Conservation (phyloP, 2,113 vertebrate species). For the Dascyllus trimaculatus region DNA sequence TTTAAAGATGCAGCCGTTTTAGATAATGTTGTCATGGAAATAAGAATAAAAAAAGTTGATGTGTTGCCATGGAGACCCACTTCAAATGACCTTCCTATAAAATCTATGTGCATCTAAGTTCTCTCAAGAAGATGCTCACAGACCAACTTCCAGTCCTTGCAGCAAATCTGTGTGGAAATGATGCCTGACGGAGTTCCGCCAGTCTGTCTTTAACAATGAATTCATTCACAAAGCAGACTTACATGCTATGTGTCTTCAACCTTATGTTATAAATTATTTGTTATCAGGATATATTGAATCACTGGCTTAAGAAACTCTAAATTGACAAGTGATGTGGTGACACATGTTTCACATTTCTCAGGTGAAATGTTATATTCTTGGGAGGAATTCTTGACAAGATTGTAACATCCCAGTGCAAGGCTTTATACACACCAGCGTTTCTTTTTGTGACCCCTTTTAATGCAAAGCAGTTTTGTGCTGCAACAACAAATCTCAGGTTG, state of each 20-base stretch:
- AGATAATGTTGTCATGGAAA: constrained; percentile 3
- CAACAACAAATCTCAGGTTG: too few relatives aligned
- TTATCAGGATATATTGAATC: background rate
- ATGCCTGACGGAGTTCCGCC: background rate
- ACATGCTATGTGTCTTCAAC: background rate
- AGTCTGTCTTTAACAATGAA: background rate
- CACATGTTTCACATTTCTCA: background rate
- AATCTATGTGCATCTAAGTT: background rate
- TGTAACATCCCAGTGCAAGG: too few relatives aligned
- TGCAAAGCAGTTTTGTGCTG: too few relatives aligned
- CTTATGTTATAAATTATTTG: background rate
- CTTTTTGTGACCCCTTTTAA: too few relatives aligned
- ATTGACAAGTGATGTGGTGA: background rate
- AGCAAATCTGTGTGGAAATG: background rate
- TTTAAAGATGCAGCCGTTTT: background rate
- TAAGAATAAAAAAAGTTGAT: background rate
- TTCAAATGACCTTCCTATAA: background rate
- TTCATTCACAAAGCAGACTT: background rate
- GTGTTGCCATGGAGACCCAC: background rate
- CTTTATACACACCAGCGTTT: too few relatives aligned
- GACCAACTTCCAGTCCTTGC: background rate
- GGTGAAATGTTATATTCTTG: too few relatives aligned
- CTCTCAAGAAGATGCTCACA: background rate
- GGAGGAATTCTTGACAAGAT: too few relatives aligned
- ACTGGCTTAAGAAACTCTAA: background rate